Base-by-base conservation (phyloP, 2,797 vertebrate species). In the Anguilla obscura region DNA sequence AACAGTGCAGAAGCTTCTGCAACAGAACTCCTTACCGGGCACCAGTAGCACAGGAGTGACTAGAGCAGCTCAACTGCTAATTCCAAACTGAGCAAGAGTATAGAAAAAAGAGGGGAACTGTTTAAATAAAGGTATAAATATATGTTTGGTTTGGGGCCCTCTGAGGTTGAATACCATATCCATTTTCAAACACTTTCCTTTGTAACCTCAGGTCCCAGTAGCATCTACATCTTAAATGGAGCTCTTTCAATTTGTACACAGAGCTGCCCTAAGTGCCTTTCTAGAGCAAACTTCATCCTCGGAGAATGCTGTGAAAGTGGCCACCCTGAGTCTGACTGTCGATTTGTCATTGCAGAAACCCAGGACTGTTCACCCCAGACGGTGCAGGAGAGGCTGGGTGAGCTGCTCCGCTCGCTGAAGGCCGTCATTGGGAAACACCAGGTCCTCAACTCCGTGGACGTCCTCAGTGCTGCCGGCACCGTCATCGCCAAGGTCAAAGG, bases 401-500 rank as follows among this genome's bases (percentile, higher is more conserved):
- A 99, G 90, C 93, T 99, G 87, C 95, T 99, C 0, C 95, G 94
- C 2, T 96, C 98, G 88, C 95, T 99, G 91, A 99, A 98, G 92
- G 93, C 95, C 5, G 94, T 99, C 90, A 98, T 99, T 88, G 96
- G 94, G 90, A 98, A 99, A 93, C 98, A 99, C 93, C 97, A 96
- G 91, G 96, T 97, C 18, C 96, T 99, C 60, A 99, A 98, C 95
- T 99, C 98, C 0, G 96, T 95, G 86, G 98, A 98, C 92, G 97
- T 99, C 92, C 97, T 99, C 0, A 97, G 97, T 93, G 97, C 97
- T 40, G 98, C 98, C 27, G 98, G 98, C 91, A 97, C 95, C 0
- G 96, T 99, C 93, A 97, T 98, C 85, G 96, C 98, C 90, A 99
- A 99, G 95, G 97, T 99, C 90, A 99, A 99, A 99, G 98, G 99